Base-by-base conservation (phyloP, 1,140 invertebrate species). In the Bombyx mandarina region DNA sequence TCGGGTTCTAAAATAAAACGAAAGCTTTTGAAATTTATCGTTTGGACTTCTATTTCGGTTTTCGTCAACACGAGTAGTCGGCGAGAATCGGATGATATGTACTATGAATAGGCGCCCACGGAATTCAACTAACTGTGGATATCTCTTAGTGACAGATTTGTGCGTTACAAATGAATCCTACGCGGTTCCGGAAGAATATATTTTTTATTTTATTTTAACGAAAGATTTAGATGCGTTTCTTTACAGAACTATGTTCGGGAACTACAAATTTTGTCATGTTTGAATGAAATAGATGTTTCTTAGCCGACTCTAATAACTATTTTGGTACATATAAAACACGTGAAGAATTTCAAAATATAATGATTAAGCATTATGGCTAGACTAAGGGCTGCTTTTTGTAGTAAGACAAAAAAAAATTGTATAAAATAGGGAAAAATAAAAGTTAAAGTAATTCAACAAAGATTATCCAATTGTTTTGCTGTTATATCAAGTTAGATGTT, bases 1-100 rank as follows among this genome's bases (percentile, higher is more conserved):
- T 54, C 66, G 61, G 66, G 65, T 65, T 69, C 66, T 63, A 69
- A 75, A 79, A 73, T 70, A 74, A 73, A 67, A 57, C 64, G 61
- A 64, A 62, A 68, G 68, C 68, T 81, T 82, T 81, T 75, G 67
- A 78, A 86, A 86, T 84, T 82, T 82, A 86, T 85, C 69, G 71
- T 62, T 73, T 62, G 56, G 68, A 69, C 67, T 60, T 81, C 80
- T 85, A 85, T 84, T 85, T 87, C 77, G 63, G 69, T 78, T 83
- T 75, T 82, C 80, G 81, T 83, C 76, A 75, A 77, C 79, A 65
- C 65, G 66, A 67, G 67, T 68, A 35, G 26, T 8, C 50, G 50
- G 22, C n/a, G 48, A 22, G 67, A 66, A 35, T 61, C 65, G 66
- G 60, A 65, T 67, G 64, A 54, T 67, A 67, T 72, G 69, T 70